Base-by-base conservation (phyloP, 2,797 vertebrate species). In the Neoniphon sammara region DNA sequence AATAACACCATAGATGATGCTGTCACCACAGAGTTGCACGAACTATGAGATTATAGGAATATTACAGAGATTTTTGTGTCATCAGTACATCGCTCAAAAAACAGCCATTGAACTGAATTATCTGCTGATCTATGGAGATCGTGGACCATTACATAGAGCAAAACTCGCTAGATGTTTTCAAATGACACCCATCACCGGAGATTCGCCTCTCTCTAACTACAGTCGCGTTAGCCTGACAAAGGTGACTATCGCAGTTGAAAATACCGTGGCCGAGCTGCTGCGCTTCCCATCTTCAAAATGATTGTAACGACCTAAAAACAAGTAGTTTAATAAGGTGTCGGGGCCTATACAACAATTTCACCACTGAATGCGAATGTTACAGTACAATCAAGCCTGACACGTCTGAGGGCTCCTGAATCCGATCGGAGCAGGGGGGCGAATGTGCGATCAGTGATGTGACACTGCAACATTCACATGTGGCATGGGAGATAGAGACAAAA, bases 401-500 rank as follows among this genome's bases (percentile, higher is more conserved):
- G 67, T 62, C 55, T 53, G 47, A n/a, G 53, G 57, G 67, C 27
- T 42, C 12, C 9, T 52, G 63, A n/a, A n/a, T 42, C n/a, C 66
- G n/a, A 31, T 63, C 7, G 30, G 20, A 36, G 50, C 9, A 39
- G 59, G 44, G 0, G 17, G 39, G n/a, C n/a, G 4, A 18, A 69
- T 7, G 54, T 59, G 75, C 21, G 18, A 31, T 52, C 76, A 9
- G 54, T 8, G 82, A 76, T 85, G 84, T 89, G 88, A 85, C 89
- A 82, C 30, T 69, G 88, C 81, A 86, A 79, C 60, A 70, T 88
- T 84, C 82, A 83, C 83, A 77, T 84, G 85, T 85, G 87, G 64
- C 84, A 78, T 27, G 72, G 46, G 63, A 74, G 55, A 83, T 27
- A 75, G 54, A 83, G 75, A 91, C 84, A 91, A 90, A 89, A 90